Evolutionary conservation across 2,888 invertebrate species (phyloP).

Genomic region (Drosophila nr. perissopoda): DNA sequence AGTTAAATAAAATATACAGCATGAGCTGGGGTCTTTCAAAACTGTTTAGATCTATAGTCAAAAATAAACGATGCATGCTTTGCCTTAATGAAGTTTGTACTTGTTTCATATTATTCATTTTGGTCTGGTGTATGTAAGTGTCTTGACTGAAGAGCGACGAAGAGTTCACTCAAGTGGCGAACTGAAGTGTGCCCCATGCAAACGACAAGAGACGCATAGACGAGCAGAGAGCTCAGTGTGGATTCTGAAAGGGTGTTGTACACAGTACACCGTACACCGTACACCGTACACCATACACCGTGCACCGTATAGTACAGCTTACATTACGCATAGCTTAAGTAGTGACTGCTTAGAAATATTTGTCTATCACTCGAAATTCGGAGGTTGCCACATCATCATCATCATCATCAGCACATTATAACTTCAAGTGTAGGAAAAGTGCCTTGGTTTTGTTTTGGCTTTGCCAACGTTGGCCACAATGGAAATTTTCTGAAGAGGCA

Average conservation of each 20-base stretch:
- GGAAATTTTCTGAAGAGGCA: constrained; percentile 30
- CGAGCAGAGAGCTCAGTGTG: not conserved
- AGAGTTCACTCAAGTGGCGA: constrained; percentile 45
- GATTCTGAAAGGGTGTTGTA: constrained; percentile 36
- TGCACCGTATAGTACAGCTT: constrained; percentile 32
- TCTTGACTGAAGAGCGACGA: constrained; percentile 36
- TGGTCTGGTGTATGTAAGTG: constrained; percentile 15
- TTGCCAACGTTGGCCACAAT: constrained; percentile 29
- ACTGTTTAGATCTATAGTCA: constrained; percentile 7
- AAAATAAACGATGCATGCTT: constrained; percentile 11
- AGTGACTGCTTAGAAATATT: constrained; percentile 49
- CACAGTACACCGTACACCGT: not conserved
- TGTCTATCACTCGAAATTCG: constrained; percentile 55
- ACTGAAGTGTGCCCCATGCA: constrained; percentile 46
- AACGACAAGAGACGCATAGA: constrained; percentile 29
- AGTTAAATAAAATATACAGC: not conserved
- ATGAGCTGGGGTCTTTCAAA: constrained; percentile 6
- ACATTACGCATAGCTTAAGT: constrained; percentile 49
- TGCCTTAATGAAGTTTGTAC: constrained; percentile 28
- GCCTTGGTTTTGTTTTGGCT: constrained; percentile 41
- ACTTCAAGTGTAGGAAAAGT: constrained; percentile 39
- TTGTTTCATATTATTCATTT: constrained; percentile 15
- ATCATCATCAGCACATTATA: constrained; percentile 26
- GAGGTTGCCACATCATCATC: constrained; percentile 30
- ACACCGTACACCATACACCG: not conserved